These are phyloP conservation scores for Cylindroiulus punctatus DNA, from an alignment of 2,888 invertebrate genomes.

Conservation along the genomic window DNA sequence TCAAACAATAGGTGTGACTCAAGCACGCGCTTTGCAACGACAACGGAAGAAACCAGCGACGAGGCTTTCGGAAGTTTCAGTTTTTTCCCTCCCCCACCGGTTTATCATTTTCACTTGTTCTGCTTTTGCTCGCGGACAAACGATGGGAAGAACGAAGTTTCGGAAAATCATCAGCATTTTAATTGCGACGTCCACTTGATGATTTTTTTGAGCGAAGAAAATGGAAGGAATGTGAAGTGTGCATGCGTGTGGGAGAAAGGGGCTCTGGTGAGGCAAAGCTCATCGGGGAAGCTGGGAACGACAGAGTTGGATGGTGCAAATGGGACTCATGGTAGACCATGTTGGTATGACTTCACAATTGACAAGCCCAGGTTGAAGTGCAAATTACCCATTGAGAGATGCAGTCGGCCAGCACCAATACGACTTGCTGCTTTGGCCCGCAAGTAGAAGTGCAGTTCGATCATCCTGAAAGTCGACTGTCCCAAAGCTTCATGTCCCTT, in stretches of 20 bases:
- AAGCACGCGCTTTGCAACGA: slow-evolving; percentile 26
- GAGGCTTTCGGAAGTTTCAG: background rate
- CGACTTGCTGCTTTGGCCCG: too few species aligned
- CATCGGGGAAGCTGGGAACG: background rate
- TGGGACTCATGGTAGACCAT: too few species aligned
- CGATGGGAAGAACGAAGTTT: slow-evolving; percentile 17
- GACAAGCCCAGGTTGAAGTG: too few species aligned
- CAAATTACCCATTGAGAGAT: too few species aligned
- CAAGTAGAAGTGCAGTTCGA: too few species aligned
- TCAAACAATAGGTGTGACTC: slow-evolving; percentile 49
- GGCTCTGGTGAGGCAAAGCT: background rate
- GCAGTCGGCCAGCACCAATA: too few species aligned
- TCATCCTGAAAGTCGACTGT: too few species aligned
- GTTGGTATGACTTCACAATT: too few species aligned
- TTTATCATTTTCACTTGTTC: background rate
- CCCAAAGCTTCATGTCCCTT: too few species aligned
- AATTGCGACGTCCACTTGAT: slow-evolving; percentile 43
- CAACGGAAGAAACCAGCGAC: slow-evolving; percentile 3
- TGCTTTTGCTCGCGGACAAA: background rate
- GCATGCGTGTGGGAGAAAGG: background rate
- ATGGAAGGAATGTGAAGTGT: slow-evolving; percentile 13
- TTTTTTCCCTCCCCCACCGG: background rate
- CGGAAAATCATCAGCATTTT: slow-evolving; percentile 34
- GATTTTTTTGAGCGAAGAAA: slow-evolving; percentile 20
- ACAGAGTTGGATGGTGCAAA: too few species aligned